Conservation (phyloP, 2,113 vertebrate genomes). For the Callospermophilus lateralis region DNA sequence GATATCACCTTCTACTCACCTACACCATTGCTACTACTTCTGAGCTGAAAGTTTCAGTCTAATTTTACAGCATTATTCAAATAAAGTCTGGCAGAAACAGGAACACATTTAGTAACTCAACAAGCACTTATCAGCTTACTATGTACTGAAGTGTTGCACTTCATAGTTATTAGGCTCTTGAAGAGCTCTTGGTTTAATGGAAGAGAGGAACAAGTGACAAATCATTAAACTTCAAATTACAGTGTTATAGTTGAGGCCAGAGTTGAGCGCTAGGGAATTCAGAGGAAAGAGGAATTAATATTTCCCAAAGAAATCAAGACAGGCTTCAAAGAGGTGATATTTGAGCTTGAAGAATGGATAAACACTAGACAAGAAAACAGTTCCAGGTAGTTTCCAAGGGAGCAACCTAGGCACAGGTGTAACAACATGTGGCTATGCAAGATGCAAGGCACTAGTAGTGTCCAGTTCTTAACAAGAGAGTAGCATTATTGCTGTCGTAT, state of each 20-base stretch:
- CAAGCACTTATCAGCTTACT: not conserved
- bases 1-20: not conserved
- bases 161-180: not conserved
- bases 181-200: not conserved
- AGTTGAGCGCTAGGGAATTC: not conserved
- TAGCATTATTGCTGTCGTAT: not conserved
- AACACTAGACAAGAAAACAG: not conserved
- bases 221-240: not conserved
- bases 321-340: not conserved
- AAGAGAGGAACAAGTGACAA: not conserved
- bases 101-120: not conserved
- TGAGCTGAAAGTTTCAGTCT: not conserved
- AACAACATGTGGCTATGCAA: not conserved
- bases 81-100: not conserved
- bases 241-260: not conserved
- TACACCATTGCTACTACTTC: not conserved
- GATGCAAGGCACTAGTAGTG: not conserved
- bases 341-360: not conserved
- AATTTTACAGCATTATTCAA: constrained; percentile 21
- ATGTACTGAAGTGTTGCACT: not conserved
- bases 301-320: not conserved
- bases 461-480: not conserved
- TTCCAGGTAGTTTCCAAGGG: not conserved
- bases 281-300: not conserved
- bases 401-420: not conserved